Conservation (phyloP, 2,113 vertebrate species). For the Thalassarche chlororhynchos region DNA sequence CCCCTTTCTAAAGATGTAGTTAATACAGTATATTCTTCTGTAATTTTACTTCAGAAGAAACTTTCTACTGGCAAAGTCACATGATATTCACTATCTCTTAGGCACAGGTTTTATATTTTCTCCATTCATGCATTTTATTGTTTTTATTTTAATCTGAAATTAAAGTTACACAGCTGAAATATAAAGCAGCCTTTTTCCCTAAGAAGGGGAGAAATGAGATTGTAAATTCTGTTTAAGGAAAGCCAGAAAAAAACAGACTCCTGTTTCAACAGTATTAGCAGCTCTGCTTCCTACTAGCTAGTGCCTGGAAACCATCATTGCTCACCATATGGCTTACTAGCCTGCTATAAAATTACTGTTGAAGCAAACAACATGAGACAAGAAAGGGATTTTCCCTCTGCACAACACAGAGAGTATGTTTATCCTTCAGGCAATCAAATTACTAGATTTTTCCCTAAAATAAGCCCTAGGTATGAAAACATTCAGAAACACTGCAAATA, state of each 20-base stretch:
- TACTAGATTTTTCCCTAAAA: neutral
- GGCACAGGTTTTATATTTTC: neutral
- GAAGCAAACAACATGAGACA: neutral
- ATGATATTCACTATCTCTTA: neutral
- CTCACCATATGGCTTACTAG: neutral
- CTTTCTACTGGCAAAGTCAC: neutral
- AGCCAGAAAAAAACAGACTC: neutral
- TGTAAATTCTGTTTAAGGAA: conserved; percentile 1
- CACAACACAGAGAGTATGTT: neutral
- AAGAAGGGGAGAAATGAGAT: neutral
- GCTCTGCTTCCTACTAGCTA: neutral
- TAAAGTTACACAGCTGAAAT: neutral
- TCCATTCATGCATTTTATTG: neutral
- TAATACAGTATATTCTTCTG: neutral
- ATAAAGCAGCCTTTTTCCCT: neutral
- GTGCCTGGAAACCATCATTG: conserved; percentile 3
- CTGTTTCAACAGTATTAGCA: conserved; percentile 1
- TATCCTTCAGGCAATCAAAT: neutral
- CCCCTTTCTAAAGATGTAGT: neutral
- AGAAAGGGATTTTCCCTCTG: neutral
- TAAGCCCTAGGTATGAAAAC: neutral
- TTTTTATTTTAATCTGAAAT: conserved; percentile 8
- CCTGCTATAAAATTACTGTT: neutral
- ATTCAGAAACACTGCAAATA: neutral
- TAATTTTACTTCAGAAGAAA: neutral